Conservation (phyloP, 2,888 invertebrate species). For the Watsonalla cultraria region DNA sequence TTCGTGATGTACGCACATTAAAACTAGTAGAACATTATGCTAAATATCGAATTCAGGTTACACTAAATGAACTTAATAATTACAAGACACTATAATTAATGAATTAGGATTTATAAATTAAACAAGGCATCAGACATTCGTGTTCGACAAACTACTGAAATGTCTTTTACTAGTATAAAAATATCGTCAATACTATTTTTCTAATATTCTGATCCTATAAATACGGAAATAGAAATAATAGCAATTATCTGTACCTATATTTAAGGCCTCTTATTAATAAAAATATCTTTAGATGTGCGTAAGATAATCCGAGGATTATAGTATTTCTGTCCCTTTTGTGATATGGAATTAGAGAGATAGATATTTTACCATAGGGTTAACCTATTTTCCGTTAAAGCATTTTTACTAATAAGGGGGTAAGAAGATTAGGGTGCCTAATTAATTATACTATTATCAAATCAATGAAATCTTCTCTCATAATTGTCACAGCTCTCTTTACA, state of each 20-base stretch:
- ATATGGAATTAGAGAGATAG: too few relatives aligned
- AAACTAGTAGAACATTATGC: slow-evolving; percentile 53
- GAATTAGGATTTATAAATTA: slow-evolving; percentile 19
- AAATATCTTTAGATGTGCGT: too few relatives aligned
- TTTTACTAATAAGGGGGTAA: not conserved
- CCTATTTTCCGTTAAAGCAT: too few relatives aligned
- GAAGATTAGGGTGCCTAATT: not conserved
- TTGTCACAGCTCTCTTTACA: slow-evolving; percentile 2
- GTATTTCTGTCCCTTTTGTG: too few relatives aligned
- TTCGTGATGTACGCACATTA: slow-evolving; percentile 48
- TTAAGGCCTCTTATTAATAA: not conserved
- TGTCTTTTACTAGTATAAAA: slow-evolving; percentile 70
- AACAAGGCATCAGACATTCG: slow-evolving; percentile 25
- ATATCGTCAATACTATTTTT: slow-evolving; percentile 51
- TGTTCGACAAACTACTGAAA: slow-evolving; percentile 29
- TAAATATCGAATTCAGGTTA: slow-evolving; percentile 28
- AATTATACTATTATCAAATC: not conserved
- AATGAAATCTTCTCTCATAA: not conserved
- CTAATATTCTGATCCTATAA: slow-evolving; percentile 19
- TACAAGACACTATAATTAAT: slow-evolving; percentile 22
- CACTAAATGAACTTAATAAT: slow-evolving; percentile 27
- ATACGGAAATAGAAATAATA: slow-evolving; percentile 9
- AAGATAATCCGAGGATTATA: too few relatives aligned
- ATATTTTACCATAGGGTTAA: too few relatives aligned
- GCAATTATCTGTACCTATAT: slow-evolving; percentile 3